Conservation (phyloP, 2,113 vertebrate genomes). For the Xiphorhynchus elegans region DNA sequence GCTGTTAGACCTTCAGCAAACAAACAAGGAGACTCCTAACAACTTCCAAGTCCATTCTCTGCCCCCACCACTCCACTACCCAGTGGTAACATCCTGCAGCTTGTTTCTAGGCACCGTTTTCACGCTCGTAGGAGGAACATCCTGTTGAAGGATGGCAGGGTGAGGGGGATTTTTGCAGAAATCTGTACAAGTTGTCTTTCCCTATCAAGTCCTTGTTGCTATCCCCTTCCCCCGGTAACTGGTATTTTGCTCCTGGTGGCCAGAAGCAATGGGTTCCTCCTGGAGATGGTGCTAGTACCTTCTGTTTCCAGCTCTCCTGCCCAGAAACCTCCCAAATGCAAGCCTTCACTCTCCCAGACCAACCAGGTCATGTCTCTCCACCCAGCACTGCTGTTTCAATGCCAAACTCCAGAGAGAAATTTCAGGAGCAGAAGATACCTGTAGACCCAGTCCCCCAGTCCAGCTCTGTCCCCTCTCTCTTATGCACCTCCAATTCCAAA, state of each 20-base stretch:
- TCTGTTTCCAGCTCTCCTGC: background rate
- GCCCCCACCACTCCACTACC: background rate
- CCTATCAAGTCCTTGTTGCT: background rate
- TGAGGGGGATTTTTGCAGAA: background rate
- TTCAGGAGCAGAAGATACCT: background rate
- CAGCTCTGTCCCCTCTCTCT: background rate
- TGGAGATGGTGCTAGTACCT: background rate
- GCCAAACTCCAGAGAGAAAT: background rate
- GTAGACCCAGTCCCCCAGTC: background rate
- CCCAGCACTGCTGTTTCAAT: background rate
- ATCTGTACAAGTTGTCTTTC: background rate
- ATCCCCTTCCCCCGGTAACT: background rate
- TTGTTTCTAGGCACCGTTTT: background rate
- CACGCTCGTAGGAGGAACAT: background rate
- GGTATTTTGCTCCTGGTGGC: background rate
- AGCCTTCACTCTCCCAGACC: background rate
- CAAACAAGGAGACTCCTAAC: background rate
- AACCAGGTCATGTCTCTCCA: background rate
- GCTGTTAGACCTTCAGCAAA: slow-evolving; percentile 12
- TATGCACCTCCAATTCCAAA: background rate
- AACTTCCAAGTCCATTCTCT: background rate
- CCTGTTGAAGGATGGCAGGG: background rate
- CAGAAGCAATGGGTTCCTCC: background rate
- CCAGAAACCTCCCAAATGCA: background rate
- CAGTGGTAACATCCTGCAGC: background rate